Evolutionary conservation across 2,797 vertebrate species (phyloP).

Genomic region (Myotis daubentonii): DNA sequence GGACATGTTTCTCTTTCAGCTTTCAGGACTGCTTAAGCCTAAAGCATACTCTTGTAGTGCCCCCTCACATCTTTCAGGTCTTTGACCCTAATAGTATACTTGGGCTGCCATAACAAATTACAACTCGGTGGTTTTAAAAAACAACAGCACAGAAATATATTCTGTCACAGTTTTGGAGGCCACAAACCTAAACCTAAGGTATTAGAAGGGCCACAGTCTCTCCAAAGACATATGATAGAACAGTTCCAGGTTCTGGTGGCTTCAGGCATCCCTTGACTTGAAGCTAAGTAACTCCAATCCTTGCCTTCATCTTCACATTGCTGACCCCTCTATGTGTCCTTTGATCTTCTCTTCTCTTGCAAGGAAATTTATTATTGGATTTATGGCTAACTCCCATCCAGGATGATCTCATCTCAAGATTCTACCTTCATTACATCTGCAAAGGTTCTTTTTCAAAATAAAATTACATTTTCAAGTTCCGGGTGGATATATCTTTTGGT

Average conservation of each 20-base stretch:
- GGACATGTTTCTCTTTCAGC: neutral
- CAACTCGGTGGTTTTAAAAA: neutral
- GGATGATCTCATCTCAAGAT: neutral
- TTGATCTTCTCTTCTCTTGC: neutral
- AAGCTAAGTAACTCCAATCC: neutral
- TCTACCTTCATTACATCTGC: neutral
- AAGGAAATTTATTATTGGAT: neutral
- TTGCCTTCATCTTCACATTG: neutral
- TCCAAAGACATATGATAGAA: neutral
- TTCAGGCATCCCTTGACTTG: neutral
- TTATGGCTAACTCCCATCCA: neutral
- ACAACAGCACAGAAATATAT: neutral
- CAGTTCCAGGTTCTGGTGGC: neutral
- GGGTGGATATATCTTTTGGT: neutral
- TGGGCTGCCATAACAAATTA: neutral
- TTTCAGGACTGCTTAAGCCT: neutral
- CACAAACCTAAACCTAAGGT: neutral
- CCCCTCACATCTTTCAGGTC: neutral
- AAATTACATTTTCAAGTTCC: neutral
- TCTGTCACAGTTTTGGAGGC: neutral
- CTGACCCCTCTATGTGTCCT: neutral
- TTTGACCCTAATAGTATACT: neutral
- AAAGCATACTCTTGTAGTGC: neutral
- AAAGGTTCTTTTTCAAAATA: neutral
- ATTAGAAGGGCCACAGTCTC: neutral